Evolutionary conservation across 1,140 invertebrate genomes (phyloP), one percentile per base, ranked within the genome.

Genomic region (Lordiphosa collinella): DNA sequence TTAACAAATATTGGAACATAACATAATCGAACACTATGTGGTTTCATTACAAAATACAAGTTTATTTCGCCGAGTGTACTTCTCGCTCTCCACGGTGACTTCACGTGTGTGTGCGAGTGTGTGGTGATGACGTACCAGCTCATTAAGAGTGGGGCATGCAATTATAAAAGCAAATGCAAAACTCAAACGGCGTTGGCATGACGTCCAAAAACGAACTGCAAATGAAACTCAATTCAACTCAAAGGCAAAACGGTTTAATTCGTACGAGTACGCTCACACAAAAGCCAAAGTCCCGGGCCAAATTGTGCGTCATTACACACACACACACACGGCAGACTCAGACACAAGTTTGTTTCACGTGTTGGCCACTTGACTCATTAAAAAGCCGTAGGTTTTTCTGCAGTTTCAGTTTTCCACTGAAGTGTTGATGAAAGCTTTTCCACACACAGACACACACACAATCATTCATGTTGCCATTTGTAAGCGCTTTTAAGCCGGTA

Each of bases 311-410:
- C 76, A 82, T 82, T 82, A 82, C 76, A 67, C 76, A 63, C 48
- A 70, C 55, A 44, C 51, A 51, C 36, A 40, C 48, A 13, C 43
- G 11, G 16, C 3, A 18, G 18, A 18, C 18, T 18, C 18, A 25
- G 22, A 25, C 22, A 25, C 22, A 25, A 25, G 5, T 25, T 25
- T 25, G 40, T 52, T 35, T 57, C 58, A 71, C 67, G 76, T 82
- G 79, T 73, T 84, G 78, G 78, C 78, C 78, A 84, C 78, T 84
- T 84, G 78, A 84, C 78, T 84, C 78, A 84, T 84, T 84, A 84
- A 84, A 82, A 60, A 61, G 25, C 40, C 43, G 22, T 25, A 48
- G 32, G 47, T 32, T 48, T 62, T 47, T 66, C 40, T 84, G 78
- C 67, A 69, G 67, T 78, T 82, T 82, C 78, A 84, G 72, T 65